phyloP scores from a whole-genome alignment of 2,888 invertebrate species.

The Pyrochroa serraticornis region DNA sequence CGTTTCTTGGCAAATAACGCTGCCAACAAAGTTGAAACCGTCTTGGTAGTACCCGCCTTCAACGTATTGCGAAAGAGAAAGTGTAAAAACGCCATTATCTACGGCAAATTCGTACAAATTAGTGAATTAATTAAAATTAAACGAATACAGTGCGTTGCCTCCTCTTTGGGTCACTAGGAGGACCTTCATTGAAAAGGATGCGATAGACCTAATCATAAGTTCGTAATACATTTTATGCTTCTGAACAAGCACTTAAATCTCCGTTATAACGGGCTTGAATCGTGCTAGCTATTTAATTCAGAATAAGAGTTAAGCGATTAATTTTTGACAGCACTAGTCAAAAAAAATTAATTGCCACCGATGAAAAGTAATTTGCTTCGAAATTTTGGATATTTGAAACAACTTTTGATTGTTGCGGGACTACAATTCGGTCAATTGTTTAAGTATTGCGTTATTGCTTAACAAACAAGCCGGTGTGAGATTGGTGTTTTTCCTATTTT shows the following conservation, averaged over 20 bases:
- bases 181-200: neutral
- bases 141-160: neutral
- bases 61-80: conserved; percentile 20
- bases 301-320: neutral
- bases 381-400: no score
- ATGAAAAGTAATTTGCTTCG: no score
- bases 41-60: no score
- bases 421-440: neutral
- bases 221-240: conserved; percentile 12
- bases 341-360: neutral
- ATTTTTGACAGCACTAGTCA: neutral
- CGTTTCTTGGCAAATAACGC: no score
- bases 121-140: conserved; percentile 14
- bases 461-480: neutral
- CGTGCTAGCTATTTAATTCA: conserved; percentile 1
- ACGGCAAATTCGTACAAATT: conserved; percentile 15
- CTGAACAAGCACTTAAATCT: conserved; percentile 15
- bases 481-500: conserved; percentile 33
- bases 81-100: conserved; percentile 22
- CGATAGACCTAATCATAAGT: conserved; percentile 2
- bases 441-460: neutral
- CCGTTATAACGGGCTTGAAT: conserved; percentile 16
- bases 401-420: no score
- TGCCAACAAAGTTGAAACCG: no score
- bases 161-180: neutral